These are phyloP conservation scores for Hippocampus guttulatus DNA, from an alignment of 2,113 vertebrate species.

Conservation along the genomic window DNA sequence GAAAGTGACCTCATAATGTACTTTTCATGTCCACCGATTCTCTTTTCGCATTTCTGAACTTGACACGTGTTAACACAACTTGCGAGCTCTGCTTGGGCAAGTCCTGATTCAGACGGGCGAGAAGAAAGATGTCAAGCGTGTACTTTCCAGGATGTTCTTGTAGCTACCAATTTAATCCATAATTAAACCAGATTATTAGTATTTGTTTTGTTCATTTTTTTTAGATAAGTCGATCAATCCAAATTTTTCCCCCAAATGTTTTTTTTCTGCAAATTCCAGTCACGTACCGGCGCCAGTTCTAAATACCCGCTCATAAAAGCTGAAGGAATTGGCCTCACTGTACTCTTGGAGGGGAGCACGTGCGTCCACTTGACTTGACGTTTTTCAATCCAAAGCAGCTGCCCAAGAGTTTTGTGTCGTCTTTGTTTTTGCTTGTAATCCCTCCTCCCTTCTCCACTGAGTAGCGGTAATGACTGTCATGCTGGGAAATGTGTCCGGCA, in stretches of 20 bases:
- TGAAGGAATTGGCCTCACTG: no score
- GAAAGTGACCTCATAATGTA: conserved; percentile 35
- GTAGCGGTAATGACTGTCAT: conserved; percentile 34
- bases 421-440: conserved; percentile 22
- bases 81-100: no score
- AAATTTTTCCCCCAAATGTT: not conserved
- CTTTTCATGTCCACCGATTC: conserved; percentile 37
- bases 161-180: not conserved
- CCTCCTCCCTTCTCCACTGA: conserved; percentile 12
- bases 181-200: not conserved
- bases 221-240: not conserved
- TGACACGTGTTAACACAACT: conserved; percentile 10
- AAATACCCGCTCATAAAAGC: no score
- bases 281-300: no score
- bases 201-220: no score
- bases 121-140: not conserved
- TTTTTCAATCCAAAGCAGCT: not conserved
- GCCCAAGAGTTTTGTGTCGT: conserved; percentile 10
- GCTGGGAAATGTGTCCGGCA: conserved; percentile 51
- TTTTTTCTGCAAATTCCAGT: no score
- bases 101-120: not conserved
- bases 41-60: conserved; percentile 2
- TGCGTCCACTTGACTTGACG: not conserved
- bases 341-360: not conserved
- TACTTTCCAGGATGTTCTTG: not conserved